Base-by-base conservation (phyloP, 2,888 invertebrate genomes). In the Bhutanitis thaidina region DNA sequence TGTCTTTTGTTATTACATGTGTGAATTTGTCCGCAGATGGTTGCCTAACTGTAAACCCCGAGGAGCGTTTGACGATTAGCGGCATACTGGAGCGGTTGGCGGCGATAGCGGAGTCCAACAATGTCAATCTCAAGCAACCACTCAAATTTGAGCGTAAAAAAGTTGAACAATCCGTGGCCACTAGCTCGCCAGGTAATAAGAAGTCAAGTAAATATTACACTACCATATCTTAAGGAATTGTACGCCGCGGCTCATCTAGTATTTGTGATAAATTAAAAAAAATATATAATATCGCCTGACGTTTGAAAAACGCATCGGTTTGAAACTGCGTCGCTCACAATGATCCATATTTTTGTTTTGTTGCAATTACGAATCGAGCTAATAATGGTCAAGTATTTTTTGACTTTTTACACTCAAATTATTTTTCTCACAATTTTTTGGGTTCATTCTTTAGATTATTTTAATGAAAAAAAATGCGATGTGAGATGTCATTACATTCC, bases 61-160 rank as follows among this genome's bases (percentile, higher is more conserved):
- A 91, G 46, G 92, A 94, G 64, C 92, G 99, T 60, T 90, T 97
- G 61, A 92, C 92, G 46, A 94, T 98, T 49, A 92, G 93, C 56
- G 94, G 93, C 65, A 88, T 98, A 48, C 85, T 98, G 65, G 97
- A 98, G 74, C 91, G 96, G 60, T 80, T 98, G 58, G 96, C 96
- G 49, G 96, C 97, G 49, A 94, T 98, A 62, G 96, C 97, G 1
- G 96, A 97, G 81, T 94, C 95, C 49, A 93, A 94, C 77, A 93
- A 93, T 60, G 93, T 96, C 86, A 94, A 95, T 81, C 91, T 97
- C 52, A 94, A 94, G 79, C 94, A 94, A 69, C 93, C 96, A 60
- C 90, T 97, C 64, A 92, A 92, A 73, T 90, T 94, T 73, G 92
- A 93, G 83, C 89, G 90, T 83, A 91, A 90, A 90, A 90, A 90